Conservation (phyloP, 2,797 vertebrate genomes). For the Apodemus agrarius region DNA sequence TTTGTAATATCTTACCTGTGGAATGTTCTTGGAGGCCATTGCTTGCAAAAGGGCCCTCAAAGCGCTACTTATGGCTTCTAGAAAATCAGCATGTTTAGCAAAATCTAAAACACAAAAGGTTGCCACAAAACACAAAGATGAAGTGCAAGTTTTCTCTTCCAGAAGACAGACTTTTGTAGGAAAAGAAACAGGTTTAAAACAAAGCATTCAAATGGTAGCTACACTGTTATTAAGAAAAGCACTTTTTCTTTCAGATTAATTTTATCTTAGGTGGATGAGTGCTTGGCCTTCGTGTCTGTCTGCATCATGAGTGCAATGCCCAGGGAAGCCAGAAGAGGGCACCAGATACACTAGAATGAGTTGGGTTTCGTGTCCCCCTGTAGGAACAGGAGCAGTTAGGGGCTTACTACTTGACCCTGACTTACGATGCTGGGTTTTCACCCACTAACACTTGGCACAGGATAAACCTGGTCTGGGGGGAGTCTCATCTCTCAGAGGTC, state of each 20-base stretch:
- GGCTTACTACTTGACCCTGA: neutral
- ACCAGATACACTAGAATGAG: neutral
- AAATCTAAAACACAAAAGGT: constrained; percentile 89
- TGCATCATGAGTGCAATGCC: neutral
- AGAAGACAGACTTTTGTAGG: neutral
- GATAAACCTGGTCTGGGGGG: fast-evolving
- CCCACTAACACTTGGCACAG: neutral
- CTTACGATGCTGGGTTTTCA: neutral
- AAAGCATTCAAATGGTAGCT: neutral
- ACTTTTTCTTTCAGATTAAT: neutral
- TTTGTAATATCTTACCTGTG: constrained; percentile 91
- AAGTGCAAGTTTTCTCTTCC: constrained; percentile 1
- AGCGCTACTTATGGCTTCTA: constrained; percentile 96
- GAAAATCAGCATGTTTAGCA: constrained; percentile 93
- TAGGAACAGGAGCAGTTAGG: neutral
- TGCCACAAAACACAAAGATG: constrained; percentile 52
- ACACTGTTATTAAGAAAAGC: neutral
- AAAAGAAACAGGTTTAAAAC: neutral
- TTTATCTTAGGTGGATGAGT: neutral
- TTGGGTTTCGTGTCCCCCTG: neutral
- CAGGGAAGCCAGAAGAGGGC: neutral
- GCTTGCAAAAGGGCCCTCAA: constrained; percentile 96
- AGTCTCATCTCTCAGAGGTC: neutral
- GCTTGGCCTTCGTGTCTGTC: neutral
- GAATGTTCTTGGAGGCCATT: constrained; percentile 94